phyloP scores from a whole-genome alignment of 2,113 vertebrate genomes.

The Salminus brasiliensis region DNA sequence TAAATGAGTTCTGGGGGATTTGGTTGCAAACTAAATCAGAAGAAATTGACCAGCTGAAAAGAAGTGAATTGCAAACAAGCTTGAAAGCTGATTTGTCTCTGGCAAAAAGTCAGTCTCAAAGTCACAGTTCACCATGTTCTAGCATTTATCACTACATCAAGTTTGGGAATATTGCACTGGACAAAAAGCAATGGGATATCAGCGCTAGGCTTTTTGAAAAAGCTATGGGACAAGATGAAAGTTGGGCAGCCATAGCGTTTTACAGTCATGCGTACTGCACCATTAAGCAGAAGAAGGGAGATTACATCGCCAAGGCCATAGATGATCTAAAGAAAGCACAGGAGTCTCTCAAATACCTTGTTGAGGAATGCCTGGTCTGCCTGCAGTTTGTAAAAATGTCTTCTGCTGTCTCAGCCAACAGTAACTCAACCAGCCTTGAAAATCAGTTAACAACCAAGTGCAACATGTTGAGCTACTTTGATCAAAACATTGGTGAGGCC shows the following conservation, averaged over 20 bases:
- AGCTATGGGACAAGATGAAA: slow-evolving; percentile 21
- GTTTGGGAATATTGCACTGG: slow-evolving; percentile 39
- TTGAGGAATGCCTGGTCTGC: slow-evolving; percentile 12
- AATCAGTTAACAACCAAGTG: slow-evolving; percentile 12
- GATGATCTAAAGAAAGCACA: slow-evolving; percentile 24
- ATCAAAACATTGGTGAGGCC: slow-evolving; percentile 21
- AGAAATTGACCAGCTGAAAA: slow-evolving; percentile 28
- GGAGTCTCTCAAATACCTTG: slow-evolving; percentile 11
- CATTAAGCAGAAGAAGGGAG: background rate
- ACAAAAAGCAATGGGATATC: background rate
- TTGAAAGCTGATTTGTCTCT: slow-evolving; percentile 23
- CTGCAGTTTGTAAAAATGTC: slow-evolving; percentile 26
- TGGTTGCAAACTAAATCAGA: slow-evolving; percentile 43
- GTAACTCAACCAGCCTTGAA: background rate
- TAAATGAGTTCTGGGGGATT: slow-evolving; percentile 52
- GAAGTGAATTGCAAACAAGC: slow-evolving; percentile 12
- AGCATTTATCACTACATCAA: slow-evolving; percentile 49
- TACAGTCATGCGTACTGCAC: slow-evolving; percentile 46
- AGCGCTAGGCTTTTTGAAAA: slow-evolving; percentile 31
- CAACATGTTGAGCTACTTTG: slow-evolving; percentile 15
- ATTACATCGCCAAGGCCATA: slow-evolving; percentile 3
- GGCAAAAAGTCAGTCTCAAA: background rate
- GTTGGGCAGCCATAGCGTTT: slow-evolving; percentile 39
- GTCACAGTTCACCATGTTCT: slow-evolving; percentile 26
- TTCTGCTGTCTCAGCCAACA: background rate